phyloP scores from a whole-genome alignment of 2,797 vertebrate species.

The Melanotaenia maccullochi region DNA sequence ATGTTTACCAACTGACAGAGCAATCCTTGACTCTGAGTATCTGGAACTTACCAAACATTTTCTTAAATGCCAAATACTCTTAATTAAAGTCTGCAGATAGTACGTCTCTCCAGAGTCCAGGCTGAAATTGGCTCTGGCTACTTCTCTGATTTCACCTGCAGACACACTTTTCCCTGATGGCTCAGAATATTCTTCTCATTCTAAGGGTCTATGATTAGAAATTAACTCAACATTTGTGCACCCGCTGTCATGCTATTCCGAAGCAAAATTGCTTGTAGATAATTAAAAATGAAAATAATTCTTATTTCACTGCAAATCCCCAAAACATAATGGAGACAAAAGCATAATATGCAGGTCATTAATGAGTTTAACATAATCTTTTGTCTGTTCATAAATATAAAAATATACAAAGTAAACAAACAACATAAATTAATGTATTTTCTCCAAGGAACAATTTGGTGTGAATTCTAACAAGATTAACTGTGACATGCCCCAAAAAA shows the following conservation, averaged over 20 bases:
- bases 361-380: slow-evolving; percentile 52
- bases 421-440: slow-evolving; percentile 38
- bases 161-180: slow-evolving; percentile 46
- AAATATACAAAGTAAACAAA: slow-evolving; percentile 52
- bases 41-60: slow-evolving; percentile 29
- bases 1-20: slow-evolving; percentile 30
- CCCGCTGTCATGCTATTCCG: slow-evolving; percentile 45
- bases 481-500: slow-evolving; percentile 66
- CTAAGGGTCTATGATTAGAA: slow-evolving; percentile 67
- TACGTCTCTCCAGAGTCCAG: slow-evolving; percentile 48
- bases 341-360: slow-evolving; percentile 49
- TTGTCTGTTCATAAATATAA: slow-evolving; percentile 36
- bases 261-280: slow-evolving; percentile 56
- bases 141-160: slow-evolving; percentile 60
- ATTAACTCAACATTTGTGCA: slow-evolving; percentile 55
- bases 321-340: slow-evolving; percentile 48
- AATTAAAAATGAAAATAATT: slow-evolving; percentile 56
- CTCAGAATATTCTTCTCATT: slow-evolving; percentile 46
- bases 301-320: slow-evolving; percentile 47
- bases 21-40: slow-evolving; percentile 47
- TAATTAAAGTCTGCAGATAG: slow-evolving; percentile 68
- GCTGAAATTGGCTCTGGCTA: slow-evolving; percentile 57
- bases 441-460: slow-evolving; percentile 45
- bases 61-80: slow-evolving; percentile 51
- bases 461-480: slow-evolving; percentile 64